Evolutionary conservation across 2,797 vertebrate genomes (phyloP).

Genomic region (Gouania willdenowi): DNA sequence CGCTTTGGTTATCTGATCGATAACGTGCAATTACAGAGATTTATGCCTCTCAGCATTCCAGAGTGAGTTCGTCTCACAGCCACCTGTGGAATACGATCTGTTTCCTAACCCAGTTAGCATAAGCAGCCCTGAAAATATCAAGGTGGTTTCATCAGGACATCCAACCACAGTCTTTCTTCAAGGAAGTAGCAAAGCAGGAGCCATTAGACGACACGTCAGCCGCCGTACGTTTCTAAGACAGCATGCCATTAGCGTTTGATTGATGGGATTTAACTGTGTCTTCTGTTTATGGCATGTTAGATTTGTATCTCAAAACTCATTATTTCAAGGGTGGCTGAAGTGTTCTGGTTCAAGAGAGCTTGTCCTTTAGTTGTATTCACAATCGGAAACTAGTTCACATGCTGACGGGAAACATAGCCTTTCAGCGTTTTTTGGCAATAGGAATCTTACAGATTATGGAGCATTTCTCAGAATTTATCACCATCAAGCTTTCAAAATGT

Average conservation of each 20-base stretch:
- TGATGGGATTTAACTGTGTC: slow-evolving; percentile 26
- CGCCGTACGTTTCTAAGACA: slow-evolving; percentile 8
- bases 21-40: slow-evolving; percentile 74
- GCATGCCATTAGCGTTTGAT: slow-evolving; percentile 30
- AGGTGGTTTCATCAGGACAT: slow-evolving; percentile 45
- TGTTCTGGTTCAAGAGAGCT: slow-evolving; percentile 1
- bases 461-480: no score
- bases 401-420: slow-evolving; percentile 19
- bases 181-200: slow-evolving; percentile 16
- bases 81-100: slow-evolving; percentile 78
- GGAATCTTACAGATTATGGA: no score
- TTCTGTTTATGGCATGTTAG: slow-evolving; percentile 35
- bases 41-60: slow-evolving; percentile 76
- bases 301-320: slow-evolving; percentile 25
- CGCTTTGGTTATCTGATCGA: slow-evolving; percentile 69
- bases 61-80: slow-evolving; percentile 60
- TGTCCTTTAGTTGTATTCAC: neutral
- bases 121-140: slow-evolving; percentile 10
- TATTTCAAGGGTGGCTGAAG: slow-evolving; percentile 24
- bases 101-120: slow-evolving; percentile 50
- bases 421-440: slow-evolving; percentile 13
- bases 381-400: slow-evolving; percentile 5
- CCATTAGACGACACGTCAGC: slow-evolving; percentile 10
- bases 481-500: no score
- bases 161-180: slow-evolving; percentile 16